phyloP scores from a whole-genome alignment of 2,888 invertebrate species.

The Liodrosophila aerea region DNA sequence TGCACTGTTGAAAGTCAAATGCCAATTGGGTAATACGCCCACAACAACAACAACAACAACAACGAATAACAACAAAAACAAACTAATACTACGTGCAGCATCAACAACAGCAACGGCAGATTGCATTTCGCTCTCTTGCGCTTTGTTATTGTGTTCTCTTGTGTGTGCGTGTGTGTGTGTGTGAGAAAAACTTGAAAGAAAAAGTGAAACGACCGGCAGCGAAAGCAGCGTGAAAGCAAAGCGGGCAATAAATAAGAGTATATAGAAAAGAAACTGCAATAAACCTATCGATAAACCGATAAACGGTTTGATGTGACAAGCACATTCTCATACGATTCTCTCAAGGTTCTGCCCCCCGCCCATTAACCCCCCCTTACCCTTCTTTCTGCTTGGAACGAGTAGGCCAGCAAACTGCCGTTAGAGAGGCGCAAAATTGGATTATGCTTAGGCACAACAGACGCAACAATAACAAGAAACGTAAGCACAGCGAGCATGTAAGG shows the following conservation, averaged over 20 bases:
- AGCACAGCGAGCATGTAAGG: conserved; percentile 70
- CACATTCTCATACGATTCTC: too few species aligned
- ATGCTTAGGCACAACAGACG: conserved; percentile 75
- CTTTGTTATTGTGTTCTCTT: conserved; percentile 34
- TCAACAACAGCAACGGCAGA: conserved; percentile 39
- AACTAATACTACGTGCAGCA: conserved; percentile 5
- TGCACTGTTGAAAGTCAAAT: conserved; percentile 26
- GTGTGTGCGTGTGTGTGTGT: conserved; percentile 22
- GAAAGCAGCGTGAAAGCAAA: conserved; percentile 69
- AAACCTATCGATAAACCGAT: conserved; percentile 19
- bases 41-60: conserved; percentile 26
- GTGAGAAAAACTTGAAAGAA: conserved; percentile 43
- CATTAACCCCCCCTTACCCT: too few species aligned
- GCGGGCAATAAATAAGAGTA: conserved; percentile 40
- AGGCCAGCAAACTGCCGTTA: conserved; percentile 44
- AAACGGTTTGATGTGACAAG: too few species aligned
- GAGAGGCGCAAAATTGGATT: conserved; percentile 71
- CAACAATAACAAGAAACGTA: conserved; percentile 41
- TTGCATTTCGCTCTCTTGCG: conserved; percentile 60
- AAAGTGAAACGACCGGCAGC: conserved; percentile 75
- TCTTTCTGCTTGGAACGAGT: too few species aligned
- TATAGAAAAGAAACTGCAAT: conserved; percentile 21
- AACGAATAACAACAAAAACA: conserved; percentile 8
- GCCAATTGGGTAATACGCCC: conserved; percentile 21
- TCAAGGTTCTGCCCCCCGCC: too few species aligned